These are phyloP conservation scores for Cerastis rubricosa DNA, from an alignment of 2,888 invertebrate species.

Conservation along the genomic window DNA sequence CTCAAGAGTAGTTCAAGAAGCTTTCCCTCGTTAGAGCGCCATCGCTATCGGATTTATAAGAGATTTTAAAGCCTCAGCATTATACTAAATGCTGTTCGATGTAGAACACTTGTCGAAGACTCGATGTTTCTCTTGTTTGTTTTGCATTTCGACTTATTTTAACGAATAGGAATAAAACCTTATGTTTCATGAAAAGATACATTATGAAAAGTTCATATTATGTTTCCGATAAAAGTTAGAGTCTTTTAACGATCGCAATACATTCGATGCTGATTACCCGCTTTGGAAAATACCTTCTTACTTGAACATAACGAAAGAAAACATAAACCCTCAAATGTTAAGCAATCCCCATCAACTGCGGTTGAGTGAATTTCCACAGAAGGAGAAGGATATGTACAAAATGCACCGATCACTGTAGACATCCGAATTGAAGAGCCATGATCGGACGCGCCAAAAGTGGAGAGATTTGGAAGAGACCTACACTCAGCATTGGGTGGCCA, in stretches of 20 bases:
- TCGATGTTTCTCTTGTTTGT: background rate
- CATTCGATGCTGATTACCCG: background rate
- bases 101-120: slow-evolving; percentile 11
- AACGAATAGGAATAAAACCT: background rate
- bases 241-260: background rate
- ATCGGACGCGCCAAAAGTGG: too few relatives aligned
- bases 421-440: background rate
- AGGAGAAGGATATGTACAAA: background rate
- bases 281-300: background rate
- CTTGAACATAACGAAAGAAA: background rate
- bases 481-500: too few relatives aligned
- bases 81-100: slow-evolving; percentile 37
- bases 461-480: too few relatives aligned
- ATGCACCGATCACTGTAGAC: background rate
- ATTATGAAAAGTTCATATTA: background rate
- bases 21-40: slow-evolving; percentile 60
- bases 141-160: slow-evolving; percentile 1
- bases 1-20: slow-evolving; percentile 62
- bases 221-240: background rate
- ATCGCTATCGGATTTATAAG: slow-evolving; percentile 58
- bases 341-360: background rate
- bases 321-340: background rate
- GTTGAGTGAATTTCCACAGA: background rate
- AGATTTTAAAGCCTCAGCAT: slow-evolving; percentile 43
- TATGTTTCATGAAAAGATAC: background rate